A percentile compares a stretch with the other conserved stretches of the same genome.
These are phyloP conservation scores for Pheucticus melanocephalus DNA, from an alignment of 2,113 vertebrate genomes.

Conservation along the genomic window DNA sequence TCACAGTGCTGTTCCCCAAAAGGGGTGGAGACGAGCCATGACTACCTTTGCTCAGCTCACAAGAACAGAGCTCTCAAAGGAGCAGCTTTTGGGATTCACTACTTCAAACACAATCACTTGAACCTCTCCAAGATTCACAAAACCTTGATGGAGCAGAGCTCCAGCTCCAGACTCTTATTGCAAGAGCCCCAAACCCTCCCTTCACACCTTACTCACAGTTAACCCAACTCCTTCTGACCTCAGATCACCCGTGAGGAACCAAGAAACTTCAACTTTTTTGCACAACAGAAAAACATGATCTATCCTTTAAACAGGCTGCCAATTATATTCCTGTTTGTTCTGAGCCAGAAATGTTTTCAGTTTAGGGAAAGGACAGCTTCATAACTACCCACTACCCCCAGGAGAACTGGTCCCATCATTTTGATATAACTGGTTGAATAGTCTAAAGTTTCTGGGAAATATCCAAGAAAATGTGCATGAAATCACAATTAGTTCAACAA, in stretches of 20 bases:
- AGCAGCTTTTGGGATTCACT: background rate
- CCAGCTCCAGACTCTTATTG: background rate
- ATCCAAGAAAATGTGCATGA: background rate
- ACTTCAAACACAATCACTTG: background rate
- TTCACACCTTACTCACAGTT: accelerated
- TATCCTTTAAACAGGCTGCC: background rate
- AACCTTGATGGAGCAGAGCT: background rate
- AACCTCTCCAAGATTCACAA: background rate
- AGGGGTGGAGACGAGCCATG: accelerated
- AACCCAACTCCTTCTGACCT: background rate
- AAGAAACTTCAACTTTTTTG: background rate
- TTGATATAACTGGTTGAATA: background rate
- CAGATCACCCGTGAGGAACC: background rate
- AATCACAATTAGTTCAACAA: background rate
- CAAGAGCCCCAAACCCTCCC: background rate
- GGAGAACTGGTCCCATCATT: background rate
- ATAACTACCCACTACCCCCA: background rate
- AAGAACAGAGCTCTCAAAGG: background rate
- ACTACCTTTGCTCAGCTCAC: background rate
- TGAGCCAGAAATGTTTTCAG: background rate
- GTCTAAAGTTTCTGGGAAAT: background rate
- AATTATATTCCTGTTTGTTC: background rate
- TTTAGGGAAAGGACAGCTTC: background rate
- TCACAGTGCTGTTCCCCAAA: accelerated
- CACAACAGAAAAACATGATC: background rate